Evolutionary conservation across 2,888 invertebrate genomes (phyloP).

Genomic region (Mellilla xanthometata): DNA sequence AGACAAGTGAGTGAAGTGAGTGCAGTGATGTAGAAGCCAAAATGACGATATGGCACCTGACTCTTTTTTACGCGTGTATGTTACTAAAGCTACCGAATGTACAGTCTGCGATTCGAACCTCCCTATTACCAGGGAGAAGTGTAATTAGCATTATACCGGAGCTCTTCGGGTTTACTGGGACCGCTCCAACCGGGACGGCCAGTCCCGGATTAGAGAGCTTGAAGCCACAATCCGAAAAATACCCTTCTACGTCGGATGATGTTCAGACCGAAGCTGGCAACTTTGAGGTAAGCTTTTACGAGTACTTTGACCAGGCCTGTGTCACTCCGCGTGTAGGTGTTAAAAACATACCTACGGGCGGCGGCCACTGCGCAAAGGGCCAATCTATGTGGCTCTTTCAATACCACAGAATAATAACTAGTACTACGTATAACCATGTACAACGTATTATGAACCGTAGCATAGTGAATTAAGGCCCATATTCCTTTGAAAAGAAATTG

Average conservation of each 20-base stretch:
- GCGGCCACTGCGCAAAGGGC: too few species aligned
- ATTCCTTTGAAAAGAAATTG: too few species aligned
- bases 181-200: slow-evolving; percentile 14
- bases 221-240: slow-evolving; percentile 3
- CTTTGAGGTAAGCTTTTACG: slow-evolving; percentile 7
- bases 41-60: slow-evolving; percentile 49
- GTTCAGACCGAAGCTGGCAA: background rate
- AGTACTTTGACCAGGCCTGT: background rate
- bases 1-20: too few species aligned
- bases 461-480: too few species aligned
- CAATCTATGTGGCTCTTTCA: too few species aligned
- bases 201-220: slow-evolving; percentile 5
- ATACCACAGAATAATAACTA: too few species aligned
- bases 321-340: too few species aligned
- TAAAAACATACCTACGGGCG: too few species aligned
- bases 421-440: too few species aligned
- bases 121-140: slow-evolving; percentile 43
- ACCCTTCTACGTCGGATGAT: slow-evolving; percentile 8
- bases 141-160: slow-evolving; percentile 48
- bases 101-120: slow-evolving; percentile 33
- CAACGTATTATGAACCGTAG: too few species aligned
- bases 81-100: slow-evolving; percentile 33
- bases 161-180: slow-evolving; percentile 36
- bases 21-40: slow-evolving; percentile 21
- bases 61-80: slow-evolving; percentile 42